Percentiles rank a stretch among this genome's conserved stretches.
Conservation (phyloP, 1,140 invertebrate genomes). For the Helicoverpa zea region DNA sequence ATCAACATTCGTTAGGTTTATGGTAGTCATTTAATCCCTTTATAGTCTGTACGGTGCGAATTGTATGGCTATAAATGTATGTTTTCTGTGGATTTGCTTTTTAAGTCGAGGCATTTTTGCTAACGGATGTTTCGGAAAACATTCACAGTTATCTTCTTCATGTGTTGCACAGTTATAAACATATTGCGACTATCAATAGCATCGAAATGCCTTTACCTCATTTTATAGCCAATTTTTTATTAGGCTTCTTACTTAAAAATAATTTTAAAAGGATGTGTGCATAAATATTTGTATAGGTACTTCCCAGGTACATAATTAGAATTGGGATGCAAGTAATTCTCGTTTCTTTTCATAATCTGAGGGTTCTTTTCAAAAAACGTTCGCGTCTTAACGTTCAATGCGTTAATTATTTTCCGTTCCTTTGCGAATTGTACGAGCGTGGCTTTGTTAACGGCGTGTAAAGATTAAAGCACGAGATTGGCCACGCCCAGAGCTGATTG, state of each 20-base stretch:
- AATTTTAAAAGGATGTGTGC: too few species aligned
- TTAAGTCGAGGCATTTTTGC: too few species aligned
- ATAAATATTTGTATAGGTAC: too few species aligned
- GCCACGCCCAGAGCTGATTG: conserved; percentile 70
- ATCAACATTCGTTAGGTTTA: conserved; percentile 31
- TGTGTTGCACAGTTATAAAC: too few species aligned
- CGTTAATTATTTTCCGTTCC: conserved; percentile 76
- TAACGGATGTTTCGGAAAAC: too few species aligned
- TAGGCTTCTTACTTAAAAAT: too few species aligned
- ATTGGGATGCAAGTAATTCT: conserved; percentile 26
- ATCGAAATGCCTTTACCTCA: too few species aligned
- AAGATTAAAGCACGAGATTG: conserved; percentile 67
- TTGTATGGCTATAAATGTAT: background rate
- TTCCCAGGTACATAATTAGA: background rate
- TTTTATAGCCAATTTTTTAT: too few species aligned
- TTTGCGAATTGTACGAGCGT: conserved; percentile 70
- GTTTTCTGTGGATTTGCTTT: background rate
- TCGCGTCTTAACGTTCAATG: conserved; percentile 64
- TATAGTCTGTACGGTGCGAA: background rate
- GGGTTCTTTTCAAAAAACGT: conserved; percentile 41
- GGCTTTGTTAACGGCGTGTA: conserved; percentile 68
- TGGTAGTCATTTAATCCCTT: conserved; percentile 22
- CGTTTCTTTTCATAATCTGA: conserved; percentile 36
- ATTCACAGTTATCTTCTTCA: too few species aligned
- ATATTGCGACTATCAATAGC: too few species aligned